phyloP scores from a whole-genome alignment of 2,888 invertebrate genomes.

The Malachius bipustulatus region DNA sequence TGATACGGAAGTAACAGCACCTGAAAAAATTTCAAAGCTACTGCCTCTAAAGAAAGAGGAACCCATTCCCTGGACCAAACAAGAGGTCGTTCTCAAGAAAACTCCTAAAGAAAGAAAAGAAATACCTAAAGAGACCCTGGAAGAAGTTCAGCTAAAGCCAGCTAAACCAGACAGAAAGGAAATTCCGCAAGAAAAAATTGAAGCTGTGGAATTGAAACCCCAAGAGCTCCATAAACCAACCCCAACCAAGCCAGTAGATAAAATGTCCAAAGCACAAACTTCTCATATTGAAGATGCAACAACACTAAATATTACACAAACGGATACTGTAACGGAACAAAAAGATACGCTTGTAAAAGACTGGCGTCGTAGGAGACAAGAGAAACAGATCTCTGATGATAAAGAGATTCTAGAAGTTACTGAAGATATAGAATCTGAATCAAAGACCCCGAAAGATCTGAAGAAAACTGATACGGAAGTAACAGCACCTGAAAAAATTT shows the following conservation, averaged over 20 bases:
- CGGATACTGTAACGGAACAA: conserved; percentile 17
- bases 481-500: conserved; percentile 11
- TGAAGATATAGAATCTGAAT: too few species aligned
- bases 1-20: background rate
- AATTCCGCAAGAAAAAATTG: conserved; percentile 8
- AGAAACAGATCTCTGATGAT: too few species aligned
- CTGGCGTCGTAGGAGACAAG: too few species aligned
- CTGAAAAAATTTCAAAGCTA: background rate
- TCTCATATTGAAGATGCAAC: conserved; percentile 1
- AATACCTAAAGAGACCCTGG: conserved; percentile 30
- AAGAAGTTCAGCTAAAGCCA: conserved; percentile 38
- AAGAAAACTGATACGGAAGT: too few species aligned
- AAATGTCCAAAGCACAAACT: background rate
- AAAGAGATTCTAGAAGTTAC: too few species aligned
- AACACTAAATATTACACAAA: background rate
- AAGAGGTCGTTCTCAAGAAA: conserved; percentile 41
- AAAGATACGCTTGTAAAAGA: conserved; percentile 28
- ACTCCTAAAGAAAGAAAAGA: conserved; percentile 29
- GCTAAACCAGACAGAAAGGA: conserved; percentile 28
- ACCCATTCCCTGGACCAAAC: conserved; percentile 43
- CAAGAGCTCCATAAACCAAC: too few species aligned
- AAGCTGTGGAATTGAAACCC: too few species aligned
- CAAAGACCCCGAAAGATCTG: too few species aligned
- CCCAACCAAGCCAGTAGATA: too few species aligned
- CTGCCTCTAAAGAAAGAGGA: conserved; percentile 16